Base-by-base conservation (phyloP, 2,888 invertebrate genomes). In the Druceiella hillmani region DNA sequence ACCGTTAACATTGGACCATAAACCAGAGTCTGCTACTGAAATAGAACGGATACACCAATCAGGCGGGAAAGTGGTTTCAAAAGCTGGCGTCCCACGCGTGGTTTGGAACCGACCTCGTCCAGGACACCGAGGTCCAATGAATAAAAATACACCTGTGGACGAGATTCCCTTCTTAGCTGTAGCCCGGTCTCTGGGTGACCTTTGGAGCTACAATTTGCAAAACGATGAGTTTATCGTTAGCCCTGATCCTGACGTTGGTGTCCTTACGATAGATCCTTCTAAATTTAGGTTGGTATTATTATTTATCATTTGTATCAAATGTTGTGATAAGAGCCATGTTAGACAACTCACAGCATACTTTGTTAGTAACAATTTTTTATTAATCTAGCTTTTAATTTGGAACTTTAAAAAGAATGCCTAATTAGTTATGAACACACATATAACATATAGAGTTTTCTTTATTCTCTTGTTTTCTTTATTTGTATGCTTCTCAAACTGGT, bases 131-230 rank as follows among this genome's bases (percentile, higher is more conserved):
- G 94, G 94, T 1, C 94, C 94, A 1, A 87, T 94, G 7, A 75
- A 90, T 33, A 79, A 92, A 48, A 90, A 87, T 30, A 94, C 94
- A 0, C 84, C 83, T 1, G 89, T 90, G 55, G 93, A 94, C 61
- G 90, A 90, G 62, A 92, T 95, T 53, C 94, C 95, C 0, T 95
- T 95, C 58, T 68, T 99, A 47, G 97, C 98, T 2, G 95, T 99
- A 9, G 97, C 98, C 2, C 76, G 98, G 52, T 92, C 95, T 22
- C 68, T 98, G 30, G 98, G 97, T 31, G 98, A 98, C 63, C 74
- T 99, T 10, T 99, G 98, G 98, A 95, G 95, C 54, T 97, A 93
- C 61, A 95, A 97, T 66, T 86, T 87, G 2, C 81, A 82, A 40
- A 79, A 83, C 50, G 84, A 93, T 61, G 85, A 88, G 61, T 99